Conservation (phyloP, 2,797 vertebrate species). For the Fistularia commersonii region DNA sequence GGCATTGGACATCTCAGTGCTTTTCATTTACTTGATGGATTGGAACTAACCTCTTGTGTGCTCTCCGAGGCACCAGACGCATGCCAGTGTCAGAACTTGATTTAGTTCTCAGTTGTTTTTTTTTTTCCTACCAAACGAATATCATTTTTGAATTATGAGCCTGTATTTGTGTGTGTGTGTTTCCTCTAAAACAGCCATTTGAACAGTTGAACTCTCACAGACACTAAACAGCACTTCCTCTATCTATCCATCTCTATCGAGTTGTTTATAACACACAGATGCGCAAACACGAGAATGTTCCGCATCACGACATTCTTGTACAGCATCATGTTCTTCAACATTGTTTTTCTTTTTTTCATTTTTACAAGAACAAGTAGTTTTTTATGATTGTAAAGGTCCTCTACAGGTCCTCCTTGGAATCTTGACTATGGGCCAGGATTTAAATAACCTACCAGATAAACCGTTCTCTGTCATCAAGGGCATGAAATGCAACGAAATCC, state of each 20-base stretch:
- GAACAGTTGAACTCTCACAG: slow-evolving; percentile 34
- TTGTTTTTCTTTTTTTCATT: slow-evolving; percentile 23
- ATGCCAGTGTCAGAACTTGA: not conserved
- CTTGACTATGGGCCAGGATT: slow-evolving; percentile 16
- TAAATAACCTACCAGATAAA: slow-evolving; percentile 3
- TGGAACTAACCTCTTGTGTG: not conserved
- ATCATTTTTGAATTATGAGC: slow-evolving; percentile 24
- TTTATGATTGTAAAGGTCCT: slow-evolving; percentile 16
- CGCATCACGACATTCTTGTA: slow-evolving; percentile 34
- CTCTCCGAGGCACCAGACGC: not conserved
- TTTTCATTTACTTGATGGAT: not conserved
- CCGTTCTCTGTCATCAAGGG: not conserved
- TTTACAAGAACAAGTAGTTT: too few relatives aligned
- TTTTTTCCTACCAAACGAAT: slow-evolving; percentile 14
- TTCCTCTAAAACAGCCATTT: slow-evolving; percentile 17
- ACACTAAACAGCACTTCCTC: slow-evolving; percentile 56
- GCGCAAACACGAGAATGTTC: not conserved
- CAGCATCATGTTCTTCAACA: slow-evolving; percentile 20
- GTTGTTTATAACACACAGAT: slow-evolving; percentile 28
- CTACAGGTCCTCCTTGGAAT: slow-evolving; percentile 13
- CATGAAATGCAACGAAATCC: not conserved
- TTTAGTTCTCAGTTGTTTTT: slow-evolving; percentile 2
- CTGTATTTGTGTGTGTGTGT: slow-evolving; percentile 1
- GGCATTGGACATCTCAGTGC: not conserved
- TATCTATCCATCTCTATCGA: slow-evolving; percentile 16